Percentiles rank a stretch among this genome's conserved stretches.
These are phyloP conservation scores for Urocolius indicus DNA, from an alignment of 2,113 vertebrate species.

Conservation along the genomic window DNA sequence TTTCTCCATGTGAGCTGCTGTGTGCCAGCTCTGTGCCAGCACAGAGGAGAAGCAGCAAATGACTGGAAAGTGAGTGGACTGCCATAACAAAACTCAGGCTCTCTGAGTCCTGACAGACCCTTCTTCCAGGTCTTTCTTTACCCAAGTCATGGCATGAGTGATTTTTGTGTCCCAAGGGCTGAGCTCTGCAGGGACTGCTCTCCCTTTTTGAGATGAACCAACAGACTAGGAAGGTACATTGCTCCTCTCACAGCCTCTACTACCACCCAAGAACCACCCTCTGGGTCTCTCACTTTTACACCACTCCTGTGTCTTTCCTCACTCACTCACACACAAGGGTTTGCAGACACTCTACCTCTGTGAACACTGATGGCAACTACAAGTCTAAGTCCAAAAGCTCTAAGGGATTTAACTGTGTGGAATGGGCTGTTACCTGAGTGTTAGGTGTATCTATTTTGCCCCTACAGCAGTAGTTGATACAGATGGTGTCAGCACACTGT, in stretches of 20 bases:
- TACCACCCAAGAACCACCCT: neutral
- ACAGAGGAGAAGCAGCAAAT: neutral
- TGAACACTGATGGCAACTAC: neutral
- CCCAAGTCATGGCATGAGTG: neutral
- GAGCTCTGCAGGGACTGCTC: neutral
- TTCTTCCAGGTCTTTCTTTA: neutral
- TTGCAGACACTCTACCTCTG: neutral
- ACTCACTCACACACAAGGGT: neutral
- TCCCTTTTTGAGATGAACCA: neutral
- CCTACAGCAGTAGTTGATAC: neutral
- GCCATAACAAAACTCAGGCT: too few relatives aligned
- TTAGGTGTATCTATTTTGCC: neutral
- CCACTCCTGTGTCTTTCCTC: neutral
- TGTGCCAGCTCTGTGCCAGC: conserved; percentile 40
- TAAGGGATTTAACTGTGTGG: neutral
- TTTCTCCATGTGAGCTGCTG: neutral
- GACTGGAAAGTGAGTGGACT: too few relatives aligned
- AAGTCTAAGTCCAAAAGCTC: neutral
- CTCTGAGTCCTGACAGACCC: neutral
- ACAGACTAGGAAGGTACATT: neutral
- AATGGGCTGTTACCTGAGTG: neutral
- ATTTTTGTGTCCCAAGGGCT: neutral
- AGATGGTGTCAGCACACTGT: neutral
- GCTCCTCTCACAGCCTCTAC: neutral
- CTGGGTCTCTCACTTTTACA: neutral